Percentiles rank a stretch among this genome's conserved stretches.
Evolutionary conservation across 2,888 invertebrate genomes (phyloP).

Genomic region (Mesoligia furuncula): DNA sequence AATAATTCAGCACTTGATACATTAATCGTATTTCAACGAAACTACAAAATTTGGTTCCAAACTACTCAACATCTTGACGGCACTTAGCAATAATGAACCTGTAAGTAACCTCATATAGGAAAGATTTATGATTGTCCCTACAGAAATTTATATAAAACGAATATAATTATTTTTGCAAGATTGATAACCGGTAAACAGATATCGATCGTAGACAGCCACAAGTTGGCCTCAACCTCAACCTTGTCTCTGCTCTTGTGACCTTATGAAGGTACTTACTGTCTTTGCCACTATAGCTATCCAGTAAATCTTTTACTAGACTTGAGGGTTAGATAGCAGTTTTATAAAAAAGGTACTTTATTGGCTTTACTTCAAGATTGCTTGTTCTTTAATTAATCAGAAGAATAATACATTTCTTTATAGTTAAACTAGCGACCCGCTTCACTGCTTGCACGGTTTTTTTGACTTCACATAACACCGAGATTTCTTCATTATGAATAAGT

Average conservation of each 20-base stretch:
- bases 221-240: slow-evolving; percentile 55
- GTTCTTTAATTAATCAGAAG: neutral
- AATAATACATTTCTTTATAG: neutral
- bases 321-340: slow-evolving; percentile 3
- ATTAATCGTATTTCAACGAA: neutral
- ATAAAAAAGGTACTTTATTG: slow-evolving; percentile 3
- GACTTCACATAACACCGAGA: neutral
- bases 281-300: slow-evolving; percentile 28
- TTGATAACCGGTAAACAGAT: slow-evolving; percentile 29
- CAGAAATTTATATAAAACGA: neutral
- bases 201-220: slow-evolving; percentile 39
- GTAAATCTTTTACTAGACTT: slow-evolving; percentile 28
- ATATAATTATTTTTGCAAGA: neutral
- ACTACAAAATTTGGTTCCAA: neutral
- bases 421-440: neutral
- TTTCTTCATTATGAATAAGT: neutral
- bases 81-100: neutral
- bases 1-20: neutral
- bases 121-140: neutral
- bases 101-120: neutral
- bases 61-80: neutral
- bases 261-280: slow-evolving; percentile 46
- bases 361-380: slow-evolving; percentile 8
- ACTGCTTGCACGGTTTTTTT: neutral
- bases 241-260: slow-evolving; percentile 56